Evolutionary conservation across 2,888 invertebrate species (phyloP), one percentile per base, ranked within the genome.

Genomic region (Laothoe populi): DNA sequence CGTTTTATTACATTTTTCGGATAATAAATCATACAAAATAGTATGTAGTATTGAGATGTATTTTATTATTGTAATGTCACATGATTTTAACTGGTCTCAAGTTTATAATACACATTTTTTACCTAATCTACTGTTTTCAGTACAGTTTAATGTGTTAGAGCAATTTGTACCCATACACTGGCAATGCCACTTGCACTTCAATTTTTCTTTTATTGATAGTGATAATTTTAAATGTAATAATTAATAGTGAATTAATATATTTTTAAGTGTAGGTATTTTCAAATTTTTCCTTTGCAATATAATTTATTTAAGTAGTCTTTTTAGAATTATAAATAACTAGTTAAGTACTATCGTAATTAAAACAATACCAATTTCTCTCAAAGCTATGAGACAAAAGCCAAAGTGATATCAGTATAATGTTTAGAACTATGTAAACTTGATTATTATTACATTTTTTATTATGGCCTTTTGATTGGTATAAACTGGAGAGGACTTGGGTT

Each of bases 321-420:
- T n/a, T n/a, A n/a, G n/a, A n/a, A n/a, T n/a, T n/a, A n/a, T n/a
- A n/a, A n/a, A n/a, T n/a, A n/a, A n/a, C 31, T 31, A 8, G 31
- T 8, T 31, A 31, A 8, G 5, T 31, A 8, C 5, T 31, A 31
- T 31, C 4, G 13, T 53, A 0, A 35, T 19, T 53, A 8, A 53
- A 19, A 11, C 10, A 11, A 49, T 31, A 53, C 31, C 35, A 35
- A 21, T 35, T 31, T 35, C 53, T 19, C 11, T 35, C 31, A 19
- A 49, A 53, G 53, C 11, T 3, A 35, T 8, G 11, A 53, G 53
- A 31, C 5, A 35, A 35, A 53, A 53, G 35, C 53, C 53, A 53
- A 53, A 53, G 53, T 31, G 19, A 31, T 31, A 31, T 10, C 31
- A 31, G 10, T 31, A 31, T 53, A 16, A 53, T 4, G 13, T 46